phyloP scores from a whole-genome alignment of 2,113 vertebrate species.

The Pyxicephalus adspersus region DNA sequence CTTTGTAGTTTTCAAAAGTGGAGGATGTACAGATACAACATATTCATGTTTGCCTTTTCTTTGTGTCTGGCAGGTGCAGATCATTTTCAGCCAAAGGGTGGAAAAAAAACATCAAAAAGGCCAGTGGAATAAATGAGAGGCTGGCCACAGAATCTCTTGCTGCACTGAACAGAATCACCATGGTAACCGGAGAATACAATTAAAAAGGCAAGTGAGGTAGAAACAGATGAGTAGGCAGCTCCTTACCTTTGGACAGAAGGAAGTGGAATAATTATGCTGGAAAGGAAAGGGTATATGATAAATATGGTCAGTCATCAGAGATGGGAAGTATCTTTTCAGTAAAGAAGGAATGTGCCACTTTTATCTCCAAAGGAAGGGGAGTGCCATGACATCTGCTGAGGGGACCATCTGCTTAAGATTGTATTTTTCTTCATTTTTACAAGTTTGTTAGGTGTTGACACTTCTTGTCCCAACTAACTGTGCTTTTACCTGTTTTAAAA shows the following conservation, averaged over 20 bases:
- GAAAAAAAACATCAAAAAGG: constrained; percentile 63
- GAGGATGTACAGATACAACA: constrained; percentile 18
- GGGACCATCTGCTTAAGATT: constrained; percentile 65
- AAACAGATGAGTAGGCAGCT: constrained; percentile 51
- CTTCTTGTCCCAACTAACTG: background rate
- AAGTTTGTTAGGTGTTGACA: constrained; percentile 42
- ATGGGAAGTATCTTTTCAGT: constrained; percentile 63
- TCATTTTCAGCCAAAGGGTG: constrained; percentile 61
- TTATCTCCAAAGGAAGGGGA: constrained; percentile 56
- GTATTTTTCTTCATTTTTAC: constrained; percentile 54
- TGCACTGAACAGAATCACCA: constrained; percentile 63
- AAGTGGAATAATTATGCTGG: constrained; percentile 70
- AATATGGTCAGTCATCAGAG: constrained; percentile 59
- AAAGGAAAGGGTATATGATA: constrained; percentile 54
- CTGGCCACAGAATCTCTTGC: constrained; percentile 61
- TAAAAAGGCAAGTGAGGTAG: constrained; percentile 61
- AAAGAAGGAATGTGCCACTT: constrained; percentile 66
- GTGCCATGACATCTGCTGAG: constrained; percentile 71
- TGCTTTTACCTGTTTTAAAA: background rate
- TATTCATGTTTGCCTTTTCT: constrained; percentile 61
- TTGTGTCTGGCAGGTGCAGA: constrained; percentile 72
- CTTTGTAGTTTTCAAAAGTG: background rate
- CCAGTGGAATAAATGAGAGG: constrained; percentile 51
- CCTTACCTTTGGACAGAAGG: constrained; percentile 62
- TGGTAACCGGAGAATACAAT: constrained; percentile 65